These are phyloP conservation scores for Epirrhoe tristata DNA, from an alignment of 2,888 invertebrate species.

Conservation along the genomic window DNA sequence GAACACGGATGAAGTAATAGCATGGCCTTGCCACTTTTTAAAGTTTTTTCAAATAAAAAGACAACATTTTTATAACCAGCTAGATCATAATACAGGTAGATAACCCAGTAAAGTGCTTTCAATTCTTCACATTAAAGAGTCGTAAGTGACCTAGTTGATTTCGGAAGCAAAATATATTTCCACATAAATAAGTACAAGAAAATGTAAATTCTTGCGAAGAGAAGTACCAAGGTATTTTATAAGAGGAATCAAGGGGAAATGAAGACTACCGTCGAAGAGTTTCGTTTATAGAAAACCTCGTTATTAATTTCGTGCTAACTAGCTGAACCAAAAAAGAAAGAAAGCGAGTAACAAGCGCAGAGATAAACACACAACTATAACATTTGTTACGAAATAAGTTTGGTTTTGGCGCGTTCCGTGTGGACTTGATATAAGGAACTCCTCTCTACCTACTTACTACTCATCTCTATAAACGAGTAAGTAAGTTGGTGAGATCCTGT, in stretches of 20 bases:
- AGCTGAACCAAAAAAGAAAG: constrained; percentile 36
- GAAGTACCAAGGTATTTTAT: too few relatives aligned
- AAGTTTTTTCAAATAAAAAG: constrained; percentile 10
- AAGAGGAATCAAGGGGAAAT: too few relatives aligned
- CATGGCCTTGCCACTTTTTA: constrained; percentile 18
- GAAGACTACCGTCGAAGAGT: too few relatives aligned
- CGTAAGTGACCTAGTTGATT: background rate
- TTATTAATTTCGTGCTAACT: constrained; percentile 22
- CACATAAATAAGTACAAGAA: too few relatives aligned
- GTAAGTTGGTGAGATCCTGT: background rate
- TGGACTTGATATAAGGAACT: too few relatives aligned
- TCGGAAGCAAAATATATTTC: too few relatives aligned
- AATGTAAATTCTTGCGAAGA: too few relatives aligned
- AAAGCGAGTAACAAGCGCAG: constrained; percentile 62
- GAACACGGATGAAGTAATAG: background rate
- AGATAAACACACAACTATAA: constrained; percentile 45
- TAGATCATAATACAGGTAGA: background rate
- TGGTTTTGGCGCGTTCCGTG: constrained; percentile 4
- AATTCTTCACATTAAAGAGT: background rate
- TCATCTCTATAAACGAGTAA: too few relatives aligned
- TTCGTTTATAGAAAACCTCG: constrained; percentile 13
- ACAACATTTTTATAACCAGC: background rate
- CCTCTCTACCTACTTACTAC: too few relatives aligned
- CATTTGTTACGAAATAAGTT: constrained; percentile 22
- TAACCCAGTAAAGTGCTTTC: background rate